phyloP scores from a whole-genome alignment of 1,140 invertebrate genomes.

The Epicauta chinensis region DNA sequence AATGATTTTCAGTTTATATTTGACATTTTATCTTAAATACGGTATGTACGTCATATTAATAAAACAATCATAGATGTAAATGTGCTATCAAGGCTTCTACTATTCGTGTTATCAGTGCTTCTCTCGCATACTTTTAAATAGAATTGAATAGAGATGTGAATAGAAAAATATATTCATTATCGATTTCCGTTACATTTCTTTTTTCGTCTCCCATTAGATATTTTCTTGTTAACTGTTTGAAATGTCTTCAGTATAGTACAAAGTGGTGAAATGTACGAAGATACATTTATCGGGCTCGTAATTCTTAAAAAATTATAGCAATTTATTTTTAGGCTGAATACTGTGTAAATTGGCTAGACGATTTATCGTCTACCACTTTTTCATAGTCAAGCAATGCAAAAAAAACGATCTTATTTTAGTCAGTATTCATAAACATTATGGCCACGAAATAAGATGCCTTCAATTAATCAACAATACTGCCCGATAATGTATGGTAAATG shows the following conservation, averaged over 20 bases:
- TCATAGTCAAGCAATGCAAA: not conserved
- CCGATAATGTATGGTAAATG: not conserved
- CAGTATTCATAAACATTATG: conserved; percentile 12
- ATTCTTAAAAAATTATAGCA: conserved; percentile 14
- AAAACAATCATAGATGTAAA: too few relatives aligned
- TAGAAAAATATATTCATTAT: too few relatives aligned
- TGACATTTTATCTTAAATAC: too few relatives aligned
- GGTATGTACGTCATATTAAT: too few relatives aligned
- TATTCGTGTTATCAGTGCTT: too few relatives aligned
- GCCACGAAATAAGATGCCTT: not conserved
- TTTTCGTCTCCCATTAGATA: too few relatives aligned
- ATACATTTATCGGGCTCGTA: conserved; percentile 10
- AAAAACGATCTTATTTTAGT: conserved; percentile 2
- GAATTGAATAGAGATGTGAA: too few relatives aligned
- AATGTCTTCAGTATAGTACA: not conserved
- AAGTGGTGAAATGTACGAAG: conserved; percentile 8
- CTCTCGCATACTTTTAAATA: too few relatives aligned
- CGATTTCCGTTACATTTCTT: too few relatives aligned
- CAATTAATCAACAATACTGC: not conserved
- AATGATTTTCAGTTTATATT: too few relatives aligned
- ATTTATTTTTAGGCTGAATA: conserved; percentile 16
- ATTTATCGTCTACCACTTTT: conserved; percentile 11
- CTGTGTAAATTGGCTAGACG: conserved; percentile 15
- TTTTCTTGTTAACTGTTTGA: too few relatives aligned
- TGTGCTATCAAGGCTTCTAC: too few relatives aligned